Base-by-base conservation (phyloP, 2,797 vertebrate genomes). In the Pitangus sulphuratus region DNA sequence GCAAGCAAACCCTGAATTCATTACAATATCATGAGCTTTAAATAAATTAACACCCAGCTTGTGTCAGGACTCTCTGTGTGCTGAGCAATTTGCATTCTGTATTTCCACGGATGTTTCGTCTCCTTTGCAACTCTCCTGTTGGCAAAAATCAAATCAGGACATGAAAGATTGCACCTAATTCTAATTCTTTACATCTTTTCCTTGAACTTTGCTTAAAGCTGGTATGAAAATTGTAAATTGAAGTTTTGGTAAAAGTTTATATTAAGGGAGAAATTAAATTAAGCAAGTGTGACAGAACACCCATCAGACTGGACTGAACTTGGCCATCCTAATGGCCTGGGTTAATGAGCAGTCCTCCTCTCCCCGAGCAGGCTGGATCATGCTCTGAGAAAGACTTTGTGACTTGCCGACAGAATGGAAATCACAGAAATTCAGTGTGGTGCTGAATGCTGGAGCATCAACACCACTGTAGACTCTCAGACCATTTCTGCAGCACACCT, bases 1-100 rank as follows among this genome's bases (percentile, higher is more conserved):
- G 86, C 84, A 70, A 87, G 86, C 16, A 95, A 90, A 84, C 64
- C 54, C 83, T 71, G 83, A 79, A 86, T 93, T 90, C 87, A 77
- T 93, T 91, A 87, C 77, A 79, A 9, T 76, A 91, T 75, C 77
- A 86, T 53, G 40, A 91, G 89, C 48, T 86, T 94, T 93, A 96
- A 96, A 84, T 91, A 97, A 94, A 96, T 94, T 93, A 95, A 68
- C 77, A 96, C 70, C 56, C 74, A 81, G 90, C 74, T 84, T 93
- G 83, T 93, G 91, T 72, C 70, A 84, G 91, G 93, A 84, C 83
- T 86, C 6, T 15, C 45, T 74, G 37, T 9, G 0, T 31, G 87
- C 86, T 44, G 84, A 78, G 89, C 65, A 39, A 91, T 94, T 92
- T 96, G 93, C 89, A 97, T 93, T 93, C 84, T 5, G 2, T 83